A percentile compares a stretch with the other conserved stretches of the same genome.
Evolutionary conservation across 2,888 invertebrate species (phyloP).

Genomic region (Acholoe squamosa): DNA sequence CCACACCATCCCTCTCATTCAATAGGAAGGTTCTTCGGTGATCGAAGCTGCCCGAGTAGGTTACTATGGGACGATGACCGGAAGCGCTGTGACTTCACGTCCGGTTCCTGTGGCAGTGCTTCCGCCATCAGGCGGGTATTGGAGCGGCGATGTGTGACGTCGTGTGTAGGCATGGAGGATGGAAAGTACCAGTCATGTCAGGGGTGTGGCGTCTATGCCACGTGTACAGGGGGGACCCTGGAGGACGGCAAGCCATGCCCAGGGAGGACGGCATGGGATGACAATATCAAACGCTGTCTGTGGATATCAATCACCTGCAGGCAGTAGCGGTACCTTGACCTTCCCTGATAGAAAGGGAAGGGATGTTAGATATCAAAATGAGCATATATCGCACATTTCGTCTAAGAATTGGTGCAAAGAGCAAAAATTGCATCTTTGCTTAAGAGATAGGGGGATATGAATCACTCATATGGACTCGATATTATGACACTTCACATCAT

Average conservation of each 20-base stretch:
- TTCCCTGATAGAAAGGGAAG: too few relatives aligned
- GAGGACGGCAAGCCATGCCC: constrained; percentile 73
- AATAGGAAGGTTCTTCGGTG: constrained; percentile 24
- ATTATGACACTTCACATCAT: too few relatives aligned
- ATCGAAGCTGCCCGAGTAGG: constrained; percentile 20
- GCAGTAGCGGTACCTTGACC: neutral
- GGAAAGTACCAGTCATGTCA: constrained; percentile 73
- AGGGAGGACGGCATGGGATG: constrained; percentile 72
- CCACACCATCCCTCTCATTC: neutral
- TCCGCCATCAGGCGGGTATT: neutral
- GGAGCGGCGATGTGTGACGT: constrained; percentile 63
- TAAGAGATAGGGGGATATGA: too few relatives aligned
- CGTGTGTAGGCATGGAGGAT: constrained; percentile 67
- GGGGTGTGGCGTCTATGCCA: constrained; percentile 72
- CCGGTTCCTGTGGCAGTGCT: constrained; percentile 39
- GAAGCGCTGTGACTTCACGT: constrained; percentile 52
- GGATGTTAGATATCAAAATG: too few relatives aligned
- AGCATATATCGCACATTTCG: too few relatives aligned
- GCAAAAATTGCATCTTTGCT: too few relatives aligned
- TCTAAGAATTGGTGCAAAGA: too few relatives aligned
- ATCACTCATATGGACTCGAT: too few relatives aligned
- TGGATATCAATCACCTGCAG: constrained; percentile 72
- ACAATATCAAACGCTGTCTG: constrained; percentile 72
- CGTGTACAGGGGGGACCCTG: constrained; percentile 72
- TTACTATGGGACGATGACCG: constrained; percentile 46